These are phyloP conservation scores for Copidosoma floridanum DNA, from an alignment of 1,140 invertebrate genomes.

Conservation along the genomic window DNA sequence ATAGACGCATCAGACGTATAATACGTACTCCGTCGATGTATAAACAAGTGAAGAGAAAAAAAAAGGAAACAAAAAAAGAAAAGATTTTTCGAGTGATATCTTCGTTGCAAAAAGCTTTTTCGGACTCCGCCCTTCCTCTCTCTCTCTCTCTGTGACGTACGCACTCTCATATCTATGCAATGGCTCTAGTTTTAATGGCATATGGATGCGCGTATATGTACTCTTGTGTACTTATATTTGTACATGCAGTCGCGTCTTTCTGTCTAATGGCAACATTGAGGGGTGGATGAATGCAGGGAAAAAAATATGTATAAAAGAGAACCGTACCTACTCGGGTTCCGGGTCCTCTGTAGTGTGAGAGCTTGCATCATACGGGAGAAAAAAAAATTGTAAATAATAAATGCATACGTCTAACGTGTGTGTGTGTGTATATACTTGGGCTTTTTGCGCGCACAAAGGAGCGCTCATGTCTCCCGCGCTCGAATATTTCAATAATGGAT, in stretches of 20 bases:
- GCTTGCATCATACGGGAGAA: too few relatives aligned
- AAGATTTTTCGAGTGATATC: too few relatives aligned
- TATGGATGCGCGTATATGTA: too few relatives aligned
- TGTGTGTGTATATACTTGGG: constrained; percentile 47
- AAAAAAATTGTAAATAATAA: too few relatives aligned
- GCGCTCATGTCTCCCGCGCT: constrained; percentile 37
- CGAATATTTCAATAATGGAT: constrained; percentile 56
- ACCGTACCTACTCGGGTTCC: constrained; percentile 37
- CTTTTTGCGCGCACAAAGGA: background rate
- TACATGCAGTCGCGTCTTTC: too few relatives aligned
- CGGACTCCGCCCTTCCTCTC: too few relatives aligned
- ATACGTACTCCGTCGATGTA: background rate
- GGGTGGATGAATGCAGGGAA: too few relatives aligned
- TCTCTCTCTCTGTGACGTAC: background rate
- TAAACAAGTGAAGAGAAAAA: background rate
- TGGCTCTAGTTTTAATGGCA: constrained; percentile 40
- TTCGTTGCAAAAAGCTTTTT: constrained; percentile 10
- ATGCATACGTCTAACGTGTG: constrained; percentile 21
- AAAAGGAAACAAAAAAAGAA: too few relatives aligned
- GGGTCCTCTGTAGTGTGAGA: too few relatives aligned
- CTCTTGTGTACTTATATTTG: too few relatives aligned
- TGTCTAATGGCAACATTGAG: too few relatives aligned
- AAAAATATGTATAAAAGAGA: too few relatives aligned
- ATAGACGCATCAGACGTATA: background rate
- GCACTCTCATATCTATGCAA: constrained; percentile 31